Percentiles rank a stretch among this genome's conserved stretches.
Evolutionary conservation across 2,797 vertebrate genomes (phyloP).

Genomic region (Dipus sagitta): DNA sequence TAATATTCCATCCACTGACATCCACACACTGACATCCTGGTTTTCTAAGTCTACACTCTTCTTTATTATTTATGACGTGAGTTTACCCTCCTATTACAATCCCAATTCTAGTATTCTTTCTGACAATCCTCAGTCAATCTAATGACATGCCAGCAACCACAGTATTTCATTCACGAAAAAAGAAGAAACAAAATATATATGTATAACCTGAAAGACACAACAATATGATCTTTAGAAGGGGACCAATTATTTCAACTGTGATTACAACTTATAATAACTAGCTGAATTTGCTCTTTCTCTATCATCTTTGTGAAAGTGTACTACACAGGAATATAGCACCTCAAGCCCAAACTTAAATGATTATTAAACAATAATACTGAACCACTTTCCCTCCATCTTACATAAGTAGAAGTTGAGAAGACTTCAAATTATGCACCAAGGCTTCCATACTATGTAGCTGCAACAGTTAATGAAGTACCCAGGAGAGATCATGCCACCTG

Average conservation of each 20-base stretch:
- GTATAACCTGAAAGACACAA: neutral
- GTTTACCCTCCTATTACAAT: neutral
- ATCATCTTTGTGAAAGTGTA: neutral
- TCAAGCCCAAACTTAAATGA: neutral
- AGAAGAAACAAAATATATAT: neutral
- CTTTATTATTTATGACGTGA: neutral
- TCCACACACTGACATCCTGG: no score
- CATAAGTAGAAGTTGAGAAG: neutral
- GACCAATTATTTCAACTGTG: neutral
- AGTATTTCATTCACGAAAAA: neutral
- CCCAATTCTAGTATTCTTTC: neutral
- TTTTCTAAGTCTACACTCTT: neutral
- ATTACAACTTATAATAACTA: neutral
- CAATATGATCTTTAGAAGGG: neutral
- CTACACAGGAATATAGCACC: neutral
- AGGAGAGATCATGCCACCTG: neutral
- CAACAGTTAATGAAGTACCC: neutral
- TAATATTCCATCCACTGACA: neutral
- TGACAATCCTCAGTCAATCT: neutral
- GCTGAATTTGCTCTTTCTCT: neutral
- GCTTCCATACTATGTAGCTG: neutral
- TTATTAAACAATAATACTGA: neutral
- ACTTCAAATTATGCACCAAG: neutral
- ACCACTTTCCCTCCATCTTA: neutral
- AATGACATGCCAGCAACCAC: neutral